Conservation (phyloP, 1,140 invertebrate genomes). For the Adelges cooleyi region DNA sequence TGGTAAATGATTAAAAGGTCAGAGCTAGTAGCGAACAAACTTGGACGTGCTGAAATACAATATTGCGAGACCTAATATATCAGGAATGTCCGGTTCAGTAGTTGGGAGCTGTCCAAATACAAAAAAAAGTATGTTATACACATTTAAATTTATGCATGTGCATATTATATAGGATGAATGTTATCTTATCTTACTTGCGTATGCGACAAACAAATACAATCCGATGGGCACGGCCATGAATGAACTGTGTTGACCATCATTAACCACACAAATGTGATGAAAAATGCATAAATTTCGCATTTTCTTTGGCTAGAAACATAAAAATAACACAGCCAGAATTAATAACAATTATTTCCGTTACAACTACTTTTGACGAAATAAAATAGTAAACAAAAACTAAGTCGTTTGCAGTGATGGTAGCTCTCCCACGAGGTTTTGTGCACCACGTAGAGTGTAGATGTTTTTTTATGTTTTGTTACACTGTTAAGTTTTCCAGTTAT, state of each 20-base stretch:
- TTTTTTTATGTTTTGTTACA: neutral
- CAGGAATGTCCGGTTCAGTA: constrained; percentile 11
- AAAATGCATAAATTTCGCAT: constrained; percentile 1
- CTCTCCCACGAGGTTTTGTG: neutral
- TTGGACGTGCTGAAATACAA: neutral
- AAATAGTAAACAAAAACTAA: too few relatives aligned
- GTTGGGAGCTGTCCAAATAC: constrained; percentile 30
- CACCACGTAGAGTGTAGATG: neutral
- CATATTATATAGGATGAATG: neutral
- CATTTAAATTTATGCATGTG: too few relatives aligned
- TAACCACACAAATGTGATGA: neutral
- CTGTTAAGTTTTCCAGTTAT: constrained; percentile 7
- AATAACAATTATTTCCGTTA: neutral
- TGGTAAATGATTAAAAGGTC: too few relatives aligned
- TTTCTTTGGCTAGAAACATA: constrained; percentile 17
- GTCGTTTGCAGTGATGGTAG: too few relatives aligned
- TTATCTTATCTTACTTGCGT: constrained; percentile 54
- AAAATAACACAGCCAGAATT: neutral
- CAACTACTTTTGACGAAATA: too few relatives aligned
- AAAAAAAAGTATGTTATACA: neutral
- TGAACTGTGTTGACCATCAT: neutral
- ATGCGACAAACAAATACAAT: constrained; percentile 68
- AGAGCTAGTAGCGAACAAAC: too few relatives aligned
- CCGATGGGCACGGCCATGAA: constrained; percentile 46
- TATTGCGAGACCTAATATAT: constrained; percentile 24